A percentile compares a stretch with the other conserved stretches of the same genome.
These are phyloP conservation scores for Clarias fuscus DNA, from an alignment of 2,797 vertebrate genomes.

Conservation along the genomic window DNA sequence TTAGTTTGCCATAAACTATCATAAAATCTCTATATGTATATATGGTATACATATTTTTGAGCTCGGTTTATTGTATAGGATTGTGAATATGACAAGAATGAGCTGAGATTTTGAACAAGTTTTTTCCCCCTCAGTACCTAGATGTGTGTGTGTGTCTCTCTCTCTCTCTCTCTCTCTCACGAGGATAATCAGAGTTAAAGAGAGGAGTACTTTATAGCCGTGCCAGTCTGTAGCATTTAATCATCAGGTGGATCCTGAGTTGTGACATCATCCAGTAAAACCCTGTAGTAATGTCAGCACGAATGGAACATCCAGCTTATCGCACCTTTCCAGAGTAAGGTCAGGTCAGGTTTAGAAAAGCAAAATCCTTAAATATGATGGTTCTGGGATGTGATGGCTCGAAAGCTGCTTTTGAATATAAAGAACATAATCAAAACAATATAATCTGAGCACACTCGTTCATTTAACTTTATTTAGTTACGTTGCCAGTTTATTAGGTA, in stretches of 20 bases:
- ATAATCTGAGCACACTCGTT: not conserved
- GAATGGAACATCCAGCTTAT: not conserved
- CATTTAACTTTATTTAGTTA: not conserved
- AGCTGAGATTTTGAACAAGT: not conserved
- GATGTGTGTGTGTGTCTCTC: too few species aligned
- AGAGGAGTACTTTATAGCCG: not conserved
- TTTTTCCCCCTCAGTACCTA: not conserved
- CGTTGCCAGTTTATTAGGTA: slow-evolving; percentile 4
- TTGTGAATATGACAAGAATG: slow-evolving; percentile 61
- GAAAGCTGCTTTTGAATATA: not conserved
- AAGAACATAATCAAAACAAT: not conserved
- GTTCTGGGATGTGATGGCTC: too few species aligned
- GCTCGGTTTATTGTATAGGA: slow-evolving; percentile 60
- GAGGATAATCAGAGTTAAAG: too few species aligned
- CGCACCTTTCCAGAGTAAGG: not conserved
- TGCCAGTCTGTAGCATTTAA: not conserved
- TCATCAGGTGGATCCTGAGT: not conserved
- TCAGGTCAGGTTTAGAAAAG: not conserved
- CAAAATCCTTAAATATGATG: not conserved
- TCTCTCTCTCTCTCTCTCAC: not conserved
- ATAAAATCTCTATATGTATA: slow-evolving; percentile 29
- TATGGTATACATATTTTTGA: slow-evolving; percentile 64
- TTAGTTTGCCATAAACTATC: slow-evolving; percentile 21
- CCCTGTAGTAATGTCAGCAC: not conserved
- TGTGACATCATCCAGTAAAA: not conserved